phyloP scores from a whole-genome alignment of 2,888 invertebrate species.

The Polyploca ridens region DNA sequence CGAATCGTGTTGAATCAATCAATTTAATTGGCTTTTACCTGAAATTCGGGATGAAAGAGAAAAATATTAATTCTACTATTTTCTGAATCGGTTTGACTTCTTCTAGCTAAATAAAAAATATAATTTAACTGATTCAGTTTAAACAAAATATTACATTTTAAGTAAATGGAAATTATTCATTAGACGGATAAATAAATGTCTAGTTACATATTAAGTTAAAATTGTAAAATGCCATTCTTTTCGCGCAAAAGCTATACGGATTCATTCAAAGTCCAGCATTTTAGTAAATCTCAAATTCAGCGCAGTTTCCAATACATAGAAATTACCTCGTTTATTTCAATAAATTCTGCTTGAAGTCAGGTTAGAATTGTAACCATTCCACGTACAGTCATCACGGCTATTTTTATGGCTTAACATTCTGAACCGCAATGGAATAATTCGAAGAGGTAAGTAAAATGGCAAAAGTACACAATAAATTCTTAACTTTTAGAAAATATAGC shows the following conservation, averaged over 20 bases:
- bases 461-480: neutral
- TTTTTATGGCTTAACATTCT: slow-evolving; percentile 2
- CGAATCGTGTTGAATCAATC: slow-evolving; percentile 61
- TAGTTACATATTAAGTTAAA: neutral
- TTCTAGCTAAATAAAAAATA: neutral
- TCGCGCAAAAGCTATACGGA: neutral
- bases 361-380: slow-evolving; percentile 7
- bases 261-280: neutral
- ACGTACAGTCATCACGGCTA: slow-evolving; percentile 7
- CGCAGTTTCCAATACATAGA: slow-evolving; percentile 26
- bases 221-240: neutral
- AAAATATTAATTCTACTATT: neutral
- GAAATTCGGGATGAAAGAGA: neutral
- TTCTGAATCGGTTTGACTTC: neutral
- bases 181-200: too few relatives aligned
- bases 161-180: too few relatives aligned
- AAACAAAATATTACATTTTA: too few relatives aligned
- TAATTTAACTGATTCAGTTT: neutral
- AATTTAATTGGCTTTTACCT: slow-evolving; percentile 55
- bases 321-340: slow-evolving; percentile 36
- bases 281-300: neutral
- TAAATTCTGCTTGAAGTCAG: slow-evolving; percentile 33
- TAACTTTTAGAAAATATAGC: neutral
- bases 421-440: slow-evolving; percentile 4
- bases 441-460: slow-evolving; percentile 1